phyloP scores from a whole-genome alignment of 2,797 vertebrate species.

The Vespertilio murinus region DNA sequence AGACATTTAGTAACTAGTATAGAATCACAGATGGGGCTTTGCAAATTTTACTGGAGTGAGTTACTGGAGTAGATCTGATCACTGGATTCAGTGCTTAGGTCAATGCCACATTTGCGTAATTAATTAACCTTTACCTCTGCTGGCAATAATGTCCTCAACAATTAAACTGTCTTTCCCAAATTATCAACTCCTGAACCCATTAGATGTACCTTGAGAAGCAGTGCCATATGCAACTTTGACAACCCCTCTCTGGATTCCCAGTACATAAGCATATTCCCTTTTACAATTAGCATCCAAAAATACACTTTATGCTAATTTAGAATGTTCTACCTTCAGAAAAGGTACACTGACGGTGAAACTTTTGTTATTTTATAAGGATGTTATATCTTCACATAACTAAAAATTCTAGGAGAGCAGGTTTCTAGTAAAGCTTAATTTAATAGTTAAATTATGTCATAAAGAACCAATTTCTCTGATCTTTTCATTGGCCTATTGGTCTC shows the following conservation, averaged over 20 bases:
- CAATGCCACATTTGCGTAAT: background rate
- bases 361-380: background rate
- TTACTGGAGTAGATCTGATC: constrained; percentile 6
- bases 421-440: background rate
- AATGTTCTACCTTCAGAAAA: background rate
- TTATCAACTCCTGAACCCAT: background rate
- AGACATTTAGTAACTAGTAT: background rate
- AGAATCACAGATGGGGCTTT: background rate
- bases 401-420: background rate
- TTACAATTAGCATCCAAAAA: constrained; percentile 28
- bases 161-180: constrained; percentile 46
- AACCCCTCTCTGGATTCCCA: background rate
- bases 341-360: background rate
- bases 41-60: background rate
- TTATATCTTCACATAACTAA: background rate
- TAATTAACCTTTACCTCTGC: constrained; percentile 28
- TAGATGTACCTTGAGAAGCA: background rate
- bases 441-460: background rate
- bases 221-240: constrained; percentile 20
- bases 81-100: constrained; percentile 3
- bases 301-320: background rate
- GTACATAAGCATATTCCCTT: background rate
- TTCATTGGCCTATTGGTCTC: background rate
- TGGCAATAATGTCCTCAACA: background rate
- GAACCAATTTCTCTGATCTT: background rate